Evolutionary conservation across 2,797 vertebrate genomes (phyloP).

Genomic region (Arnoldichthys spilopterus): DNA sequence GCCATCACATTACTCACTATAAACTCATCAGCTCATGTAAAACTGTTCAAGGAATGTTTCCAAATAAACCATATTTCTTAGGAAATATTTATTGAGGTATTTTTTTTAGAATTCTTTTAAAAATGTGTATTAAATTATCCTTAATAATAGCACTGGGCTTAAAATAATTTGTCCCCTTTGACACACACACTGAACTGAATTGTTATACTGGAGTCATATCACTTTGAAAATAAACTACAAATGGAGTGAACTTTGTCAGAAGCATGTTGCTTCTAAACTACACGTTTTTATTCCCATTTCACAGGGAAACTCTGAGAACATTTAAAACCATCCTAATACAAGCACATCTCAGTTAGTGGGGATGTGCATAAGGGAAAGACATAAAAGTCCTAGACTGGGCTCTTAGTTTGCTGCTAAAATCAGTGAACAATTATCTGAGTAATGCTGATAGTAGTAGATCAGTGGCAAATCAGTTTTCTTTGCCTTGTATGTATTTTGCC

Average conservation of each 20-base stretch:
- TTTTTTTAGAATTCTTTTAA: neutral
- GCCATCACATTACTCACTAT: conserved; percentile 58
- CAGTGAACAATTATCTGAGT: too few species aligned
- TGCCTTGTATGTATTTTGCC: too few species aligned
- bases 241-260: neutral
- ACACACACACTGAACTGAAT: neutral
- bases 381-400: too few species aligned
- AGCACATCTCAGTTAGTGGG: too few species aligned
- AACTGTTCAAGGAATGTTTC: conserved; percentile 40
- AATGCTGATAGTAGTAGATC: too few species aligned
- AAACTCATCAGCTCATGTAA: conserved; percentile 43
- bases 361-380: too few species aligned
- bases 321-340: too few species aligned
- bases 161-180: neutral
- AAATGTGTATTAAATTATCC: neutral
- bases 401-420: too few species aligned
- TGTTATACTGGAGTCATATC: neutral
- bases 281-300: neutral
- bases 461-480: too few species aligned
- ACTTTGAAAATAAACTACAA: neutral
- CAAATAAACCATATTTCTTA: conserved; percentile 35
- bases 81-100: conserved; percentile 30
- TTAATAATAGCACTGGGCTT: neutral
- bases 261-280: neutral
- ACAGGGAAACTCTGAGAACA: too few species aligned